Evolutionary conservation across 1,140 invertebrate species (phyloP), one percentile per base, ranked within the genome.

Genomic region (Cardiocondyla obscurior): DNA sequence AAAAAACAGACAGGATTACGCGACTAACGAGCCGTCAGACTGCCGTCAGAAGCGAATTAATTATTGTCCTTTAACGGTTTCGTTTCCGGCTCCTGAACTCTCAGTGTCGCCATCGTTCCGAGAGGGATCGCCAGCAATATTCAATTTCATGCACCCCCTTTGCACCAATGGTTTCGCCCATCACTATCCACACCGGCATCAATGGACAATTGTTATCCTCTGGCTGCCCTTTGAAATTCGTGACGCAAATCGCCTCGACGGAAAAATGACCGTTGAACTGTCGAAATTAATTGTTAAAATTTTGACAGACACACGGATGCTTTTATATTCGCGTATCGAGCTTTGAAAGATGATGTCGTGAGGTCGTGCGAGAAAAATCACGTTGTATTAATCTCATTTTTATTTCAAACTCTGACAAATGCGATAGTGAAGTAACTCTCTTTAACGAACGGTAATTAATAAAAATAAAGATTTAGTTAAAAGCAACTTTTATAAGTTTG

Each of bases 1-100:
- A 60, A 77, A 69, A 77, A 77, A 67, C 12, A 14, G 33, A 25
- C 51, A 69, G 74, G 46, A 79, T 65, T 72, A 69, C 12, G 33
- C 46, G 44, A 42, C 51, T 64, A 65, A 46, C 64, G 36, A 51
- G 60, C 69, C 79, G 49, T 60, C 65, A 58, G 62, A 70, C 44
- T 33, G 62, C 57, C 57, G n/a, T 85, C 19, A 49, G 42, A 33
- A 51, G 19, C 44, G 46, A 83, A 85, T 85, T 83, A 85, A 85
- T 85, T 79, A 62, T 60, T 55, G 57, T 51, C 79, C 62, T 82
- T 85, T 57, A 83, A 83, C 73, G 39, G 69, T 69, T 79, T 83
- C 65, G 64, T 83, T 83, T 70, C 49, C 51, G 46, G 60, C 51
- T 53, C 58, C 65, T 36, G 55, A 62, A 51, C 19, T 55, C 28